Percentiles rank a stretch among this genome's conserved stretches.
Evolutionary conservation across 2,888 invertebrate genomes (phyloP).

Genomic region (Campopleginae sp.): DNA sequence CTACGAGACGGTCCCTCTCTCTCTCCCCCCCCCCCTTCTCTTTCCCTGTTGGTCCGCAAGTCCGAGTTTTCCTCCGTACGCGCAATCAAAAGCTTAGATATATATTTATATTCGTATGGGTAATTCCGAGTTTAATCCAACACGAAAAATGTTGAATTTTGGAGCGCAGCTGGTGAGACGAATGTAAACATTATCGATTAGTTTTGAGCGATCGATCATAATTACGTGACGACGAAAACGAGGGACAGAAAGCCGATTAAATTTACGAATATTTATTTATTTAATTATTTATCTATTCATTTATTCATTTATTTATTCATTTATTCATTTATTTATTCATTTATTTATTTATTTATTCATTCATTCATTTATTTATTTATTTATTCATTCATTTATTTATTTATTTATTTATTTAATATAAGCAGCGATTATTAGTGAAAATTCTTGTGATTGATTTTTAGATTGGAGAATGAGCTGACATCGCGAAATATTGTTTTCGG

Average conservation of each 20-base stretch:
- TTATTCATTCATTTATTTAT: too few relatives aligned
- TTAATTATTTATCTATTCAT: too few relatives aligned
- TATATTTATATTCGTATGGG: constrained; percentile 13
- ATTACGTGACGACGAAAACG: background rate
- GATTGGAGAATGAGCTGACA: background rate
- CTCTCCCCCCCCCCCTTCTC: constrained; percentile 16
- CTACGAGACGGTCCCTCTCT: constrained; percentile 45
- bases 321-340: too few relatives aligned
- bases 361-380: too few relatives aligned
- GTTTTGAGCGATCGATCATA: background rate
- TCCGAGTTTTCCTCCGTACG: constrained; percentile 58
- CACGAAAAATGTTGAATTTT: background rate
- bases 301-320: too few relatives aligned
- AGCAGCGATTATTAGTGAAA: background rate
- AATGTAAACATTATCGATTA: too few relatives aligned
- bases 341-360: too few relatives aligned
- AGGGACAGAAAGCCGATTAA: background rate
- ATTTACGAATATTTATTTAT: background rate
- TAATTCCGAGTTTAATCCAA: background rate
- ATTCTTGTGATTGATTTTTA: background rate
- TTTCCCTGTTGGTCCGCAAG: constrained; percentile 19
- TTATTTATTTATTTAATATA: too few relatives aligned
- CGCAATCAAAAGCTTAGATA: constrained; percentile 62
- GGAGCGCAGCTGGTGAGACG: too few relatives aligned
- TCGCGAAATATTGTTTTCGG: background rate